Conservation (phyloP, 2,797 vertebrate genomes). For the Esox masquinongy region DNA sequence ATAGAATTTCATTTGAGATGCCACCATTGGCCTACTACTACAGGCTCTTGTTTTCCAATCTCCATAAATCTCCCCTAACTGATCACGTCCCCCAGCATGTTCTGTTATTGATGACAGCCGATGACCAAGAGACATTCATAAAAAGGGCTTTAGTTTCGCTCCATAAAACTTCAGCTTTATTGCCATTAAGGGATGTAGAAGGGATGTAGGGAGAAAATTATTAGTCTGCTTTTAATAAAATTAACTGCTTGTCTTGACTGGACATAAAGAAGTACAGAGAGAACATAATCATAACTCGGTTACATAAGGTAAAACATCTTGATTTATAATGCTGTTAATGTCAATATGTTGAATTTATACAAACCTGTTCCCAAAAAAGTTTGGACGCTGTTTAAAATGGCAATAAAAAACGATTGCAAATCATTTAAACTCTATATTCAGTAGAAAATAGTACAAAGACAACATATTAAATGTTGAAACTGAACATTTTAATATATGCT, state of each 20-base stretch:
- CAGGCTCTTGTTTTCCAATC: background rate
- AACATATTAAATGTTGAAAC: too few relatives aligned
- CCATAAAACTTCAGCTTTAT: conserved; percentile 65
- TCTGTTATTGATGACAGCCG: conserved; percentile 61
- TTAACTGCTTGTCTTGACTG: conserved; percentile 29
- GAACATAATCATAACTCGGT: conserved; percentile 24
- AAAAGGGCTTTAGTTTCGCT: conserved; percentile 64
- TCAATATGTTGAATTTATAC: background rate
- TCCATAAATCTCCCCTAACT: conserved; percentile 33
- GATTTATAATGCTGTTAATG: background rate
- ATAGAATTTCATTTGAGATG: background rate
- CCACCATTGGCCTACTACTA: background rate
- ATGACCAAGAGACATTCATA: conserved; percentile 59
- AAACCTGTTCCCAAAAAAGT: too few relatives aligned
- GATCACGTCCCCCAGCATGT: conserved; percentile 44
- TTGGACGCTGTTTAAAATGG: too few relatives aligned
- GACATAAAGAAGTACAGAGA: conserved; percentile 28
- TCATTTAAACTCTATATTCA: too few relatives aligned
- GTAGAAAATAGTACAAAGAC: too few relatives aligned
- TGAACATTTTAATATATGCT: too few relatives aligned
- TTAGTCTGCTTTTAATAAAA: conserved; percentile 34
- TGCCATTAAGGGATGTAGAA: conserved; percentile 47
- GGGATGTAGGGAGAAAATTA: conserved; percentile 49
- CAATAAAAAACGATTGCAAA: too few relatives aligned
- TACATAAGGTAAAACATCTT: conserved; percentile 17